Conservation (phyloP, 2,888 invertebrate genomes). For the Sarcophaga subvicina region DNA sequence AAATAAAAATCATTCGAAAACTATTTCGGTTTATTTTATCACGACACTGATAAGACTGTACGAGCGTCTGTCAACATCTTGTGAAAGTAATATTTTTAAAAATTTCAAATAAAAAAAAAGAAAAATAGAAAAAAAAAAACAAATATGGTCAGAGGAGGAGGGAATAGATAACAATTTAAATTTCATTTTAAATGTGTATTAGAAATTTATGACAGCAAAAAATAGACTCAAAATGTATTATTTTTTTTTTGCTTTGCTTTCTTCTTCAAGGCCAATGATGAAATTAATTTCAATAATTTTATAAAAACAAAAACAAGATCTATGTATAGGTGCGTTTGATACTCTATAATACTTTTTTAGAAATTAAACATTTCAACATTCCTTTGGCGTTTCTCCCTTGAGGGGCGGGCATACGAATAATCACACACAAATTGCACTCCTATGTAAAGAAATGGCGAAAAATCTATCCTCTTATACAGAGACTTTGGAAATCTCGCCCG, state of each 20-base stretch:
- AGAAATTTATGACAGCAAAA: no score
- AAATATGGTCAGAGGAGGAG: background rate
- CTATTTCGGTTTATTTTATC: background rate
- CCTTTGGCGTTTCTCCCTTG: no score
- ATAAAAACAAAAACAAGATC: background rate
- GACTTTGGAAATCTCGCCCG: no score
- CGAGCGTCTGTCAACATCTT: background rate
- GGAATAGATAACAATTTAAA: no score
- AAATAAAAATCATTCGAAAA: background rate
- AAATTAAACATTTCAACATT: background rate
- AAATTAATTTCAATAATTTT: conserved; percentile 5
- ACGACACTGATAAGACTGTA: background rate
- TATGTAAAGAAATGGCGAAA: no score
- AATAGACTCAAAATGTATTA: background rate
- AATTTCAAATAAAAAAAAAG: background rate
- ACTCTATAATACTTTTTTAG: conserved; percentile 12
- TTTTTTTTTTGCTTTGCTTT: conserved; percentile 3
- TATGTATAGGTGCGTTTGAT: background rate
- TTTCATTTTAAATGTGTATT: no score
- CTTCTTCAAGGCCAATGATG: conserved; percentile 8
- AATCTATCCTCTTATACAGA: no score
- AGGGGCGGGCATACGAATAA: no score
- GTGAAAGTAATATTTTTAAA: background rate
- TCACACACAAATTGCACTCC: no score
- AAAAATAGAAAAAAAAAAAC: background rate